These are phyloP conservation scores for Regulus satrapa DNA, from an alignment of 2,113 vertebrate genomes.

Conservation along the genomic window DNA sequence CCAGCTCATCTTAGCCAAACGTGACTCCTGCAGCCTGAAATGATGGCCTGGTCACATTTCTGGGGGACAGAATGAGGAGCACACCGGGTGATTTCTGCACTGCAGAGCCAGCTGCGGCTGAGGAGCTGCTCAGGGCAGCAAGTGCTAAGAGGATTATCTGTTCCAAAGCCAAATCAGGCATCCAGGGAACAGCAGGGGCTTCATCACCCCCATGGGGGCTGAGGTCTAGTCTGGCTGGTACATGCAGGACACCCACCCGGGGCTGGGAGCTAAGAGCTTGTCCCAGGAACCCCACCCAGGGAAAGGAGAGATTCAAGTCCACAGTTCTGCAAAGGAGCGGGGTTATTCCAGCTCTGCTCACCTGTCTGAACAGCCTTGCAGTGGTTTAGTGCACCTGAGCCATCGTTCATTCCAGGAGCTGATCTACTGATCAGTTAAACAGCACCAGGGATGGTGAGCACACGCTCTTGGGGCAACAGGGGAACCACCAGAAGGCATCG, in stretches of 20 bases:
- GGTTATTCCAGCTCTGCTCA: not conserved
- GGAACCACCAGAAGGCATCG: not conserved
- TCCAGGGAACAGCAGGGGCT: not conserved
- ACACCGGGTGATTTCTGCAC: not conserved
- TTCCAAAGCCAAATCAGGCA: not conserved
- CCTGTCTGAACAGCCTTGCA: not conserved
- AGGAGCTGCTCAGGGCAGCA: not conserved
- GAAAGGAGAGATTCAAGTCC: not conserved
- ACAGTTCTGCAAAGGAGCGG: not conserved
- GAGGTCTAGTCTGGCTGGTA: not conserved
- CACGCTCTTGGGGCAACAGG: not conserved
- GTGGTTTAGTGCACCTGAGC: not conserved
- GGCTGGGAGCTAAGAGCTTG: not conserved
- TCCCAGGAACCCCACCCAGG: not conserved
- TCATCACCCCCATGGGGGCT: not conserved
- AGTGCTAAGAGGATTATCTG: not conserved
- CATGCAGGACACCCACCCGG: not conserved
- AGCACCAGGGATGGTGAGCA: not conserved
- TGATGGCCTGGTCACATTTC: not conserved
- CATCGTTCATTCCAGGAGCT: fast-evolving
- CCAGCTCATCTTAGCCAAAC: not conserved
- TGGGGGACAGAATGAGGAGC: not conserved
- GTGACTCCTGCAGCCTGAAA: not conserved
- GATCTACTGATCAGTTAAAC: not conserved
- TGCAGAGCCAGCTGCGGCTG: not conserved